phyloP scores from a whole-genome alignment of 2,888 invertebrate genomes.

The Euplexia lucipara region DNA sequence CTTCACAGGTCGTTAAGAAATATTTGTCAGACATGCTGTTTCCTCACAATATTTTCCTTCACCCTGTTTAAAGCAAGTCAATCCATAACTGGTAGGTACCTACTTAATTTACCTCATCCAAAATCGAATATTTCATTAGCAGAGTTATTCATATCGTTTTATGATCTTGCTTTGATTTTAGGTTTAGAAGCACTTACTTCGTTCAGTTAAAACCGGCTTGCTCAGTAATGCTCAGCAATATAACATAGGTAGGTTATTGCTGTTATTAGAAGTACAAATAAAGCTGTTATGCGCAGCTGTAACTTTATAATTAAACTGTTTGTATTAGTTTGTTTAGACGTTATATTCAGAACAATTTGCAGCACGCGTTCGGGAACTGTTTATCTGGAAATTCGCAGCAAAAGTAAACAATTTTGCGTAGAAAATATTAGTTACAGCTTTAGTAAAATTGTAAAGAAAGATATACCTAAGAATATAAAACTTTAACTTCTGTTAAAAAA shows the following conservation, averaged over 20 bases:
- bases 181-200: not conserved
- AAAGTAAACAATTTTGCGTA: not conserved
- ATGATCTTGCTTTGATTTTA: not conserved
- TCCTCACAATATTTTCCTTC: too few relatives aligned
- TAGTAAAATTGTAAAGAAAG: not conserved
- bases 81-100: not conserved
- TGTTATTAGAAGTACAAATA: not conserved
- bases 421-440: not conserved
- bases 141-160: too few relatives aligned
- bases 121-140: too few relatives aligned
- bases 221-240: not conserved
- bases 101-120: not conserved
- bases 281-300: conserved; percentile 15
- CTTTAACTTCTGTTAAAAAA: not conserved
- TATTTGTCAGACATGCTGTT: too few relatives aligned
- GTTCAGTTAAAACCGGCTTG: not conserved
- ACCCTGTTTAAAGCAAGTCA: too few relatives aligned
- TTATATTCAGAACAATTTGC: conserved; percentile 8
- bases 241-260: not conserved
- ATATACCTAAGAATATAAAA: too few relatives aligned
- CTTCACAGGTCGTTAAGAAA: too few relatives aligned
- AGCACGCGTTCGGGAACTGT: conserved; percentile 1
- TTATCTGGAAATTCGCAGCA: conserved; percentile 4
- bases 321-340: conserved; percentile 15
- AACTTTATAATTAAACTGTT: conserved; percentile 29